These are phyloP conservation scores for Acropora tenuis DNA, from an alignment of 64 coral and sea anemone species.

Conservation along the genomic window DNA sequence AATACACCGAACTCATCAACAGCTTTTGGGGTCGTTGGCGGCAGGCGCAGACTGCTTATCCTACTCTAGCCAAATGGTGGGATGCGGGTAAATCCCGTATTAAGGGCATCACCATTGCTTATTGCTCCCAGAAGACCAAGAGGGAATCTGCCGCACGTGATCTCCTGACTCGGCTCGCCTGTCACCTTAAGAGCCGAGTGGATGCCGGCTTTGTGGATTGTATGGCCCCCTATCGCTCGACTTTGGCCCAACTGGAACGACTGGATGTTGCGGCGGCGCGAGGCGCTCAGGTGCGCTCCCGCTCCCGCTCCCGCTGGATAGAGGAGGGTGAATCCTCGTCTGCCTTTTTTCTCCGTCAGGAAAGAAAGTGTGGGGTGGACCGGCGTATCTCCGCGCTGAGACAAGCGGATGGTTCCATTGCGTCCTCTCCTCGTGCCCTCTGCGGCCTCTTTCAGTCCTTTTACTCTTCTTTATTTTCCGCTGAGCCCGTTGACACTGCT, in stretches of 20 bases:
- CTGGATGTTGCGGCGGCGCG: background rate
- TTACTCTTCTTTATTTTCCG: background rate
- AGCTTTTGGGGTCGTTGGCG: slow-evolving; percentile 30
- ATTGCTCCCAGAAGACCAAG: background rate
- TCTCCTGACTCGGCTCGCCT: background rate
- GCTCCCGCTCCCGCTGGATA: slow-evolving; percentile 24
- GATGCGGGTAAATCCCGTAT: slow-evolving; percentile 40
- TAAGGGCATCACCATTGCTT: background rate
- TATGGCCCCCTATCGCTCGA: background rate
- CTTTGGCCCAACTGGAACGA: background rate
- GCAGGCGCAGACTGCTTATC: background rate
- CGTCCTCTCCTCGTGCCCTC: background rate
- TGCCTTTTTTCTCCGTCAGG: slow-evolving; percentile 15
- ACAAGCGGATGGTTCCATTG: background rate
- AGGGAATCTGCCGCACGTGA: background rate
- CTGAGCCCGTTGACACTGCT: background rate
- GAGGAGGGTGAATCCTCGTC: slow-evolving; percentile 60
- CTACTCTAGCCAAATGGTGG: slow-evolving; percentile 58
- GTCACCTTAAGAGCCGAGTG: background rate
- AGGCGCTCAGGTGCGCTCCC: slow-evolving; percentile 59
- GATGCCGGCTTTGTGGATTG: background rate
- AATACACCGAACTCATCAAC: background rate
- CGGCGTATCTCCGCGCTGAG: background rate
- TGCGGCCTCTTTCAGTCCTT: background rate
- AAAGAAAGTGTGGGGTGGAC: background rate